Evolutionary conservation across 2,888 invertebrate genomes (phyloP), one percentile per base, ranked within the genome.

Genomic region (Eupithecia subumbrata): DNA sequence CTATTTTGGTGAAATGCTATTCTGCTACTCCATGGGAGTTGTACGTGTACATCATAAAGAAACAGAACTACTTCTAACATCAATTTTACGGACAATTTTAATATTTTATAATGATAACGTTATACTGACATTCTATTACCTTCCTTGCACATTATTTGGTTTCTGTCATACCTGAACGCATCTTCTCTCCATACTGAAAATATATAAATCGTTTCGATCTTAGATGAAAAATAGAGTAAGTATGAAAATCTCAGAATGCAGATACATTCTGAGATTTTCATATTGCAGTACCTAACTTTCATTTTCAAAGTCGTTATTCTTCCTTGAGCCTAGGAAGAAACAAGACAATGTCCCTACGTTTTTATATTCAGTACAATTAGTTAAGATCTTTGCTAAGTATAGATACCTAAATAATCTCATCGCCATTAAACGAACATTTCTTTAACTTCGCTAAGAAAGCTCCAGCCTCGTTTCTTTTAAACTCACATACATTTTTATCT

Each of bases 1-100:
- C 86, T 86, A 88, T 83, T 79, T 75, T 93, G 94, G 94, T 93
- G 93, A 94, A 86, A 88, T 87, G 88, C 70, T 67, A 60, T 68
- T 68, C 22, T 68, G 22, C 43, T 43, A 68, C 43, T n/a, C 16
- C 14, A 43, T 12, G n/a, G 30, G 8, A n/a, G n/a, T 37, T 66
- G 9, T 9, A 11, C 64, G 16, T 66, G 3, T 9, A 11, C 64
- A 8, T 66, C 34, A 40, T 37, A 37, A 12, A n/a, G 66, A 60
- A 72, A 66, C 22, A 63, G 37, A 71, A 71, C 74, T 71, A 74
- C 16, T 45, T 48, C 69, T 69, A 71, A 71, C 73, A 71, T 71
- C 73, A 73, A 73, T 68, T 34, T 40, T 66, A 67, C 43, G 67
- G 52, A 56, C 18, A n/a, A 40, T n/a, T 70, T 72, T 72, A 66